Evolutionary conservation across 2,888 invertebrate genomes (phyloP).

Genomic region (Perizoma flavofasciatum): DNA sequence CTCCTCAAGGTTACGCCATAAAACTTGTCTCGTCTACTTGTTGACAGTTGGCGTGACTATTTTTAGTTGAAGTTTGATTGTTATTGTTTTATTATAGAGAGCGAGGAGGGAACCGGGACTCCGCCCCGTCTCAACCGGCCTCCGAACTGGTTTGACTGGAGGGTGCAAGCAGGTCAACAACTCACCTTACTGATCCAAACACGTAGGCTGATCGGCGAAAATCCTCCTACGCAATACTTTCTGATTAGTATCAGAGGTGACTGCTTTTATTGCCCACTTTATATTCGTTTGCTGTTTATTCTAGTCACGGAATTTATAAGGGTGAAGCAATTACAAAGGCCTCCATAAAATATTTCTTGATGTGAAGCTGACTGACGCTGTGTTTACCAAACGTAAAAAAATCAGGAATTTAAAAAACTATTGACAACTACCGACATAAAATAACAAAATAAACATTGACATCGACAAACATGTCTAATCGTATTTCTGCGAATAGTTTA

Average conservation of each 20-base stretch:
- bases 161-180: constrained; percentile 73
- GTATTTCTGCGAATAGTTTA: not conserved
- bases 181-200: constrained; percentile 68
- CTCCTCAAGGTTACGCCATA: constrained; percentile 24
- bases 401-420: too few relatives aligned
- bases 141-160: constrained; percentile 70
- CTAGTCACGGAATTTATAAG: constrained; percentile 33
- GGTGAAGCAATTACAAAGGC: constrained; percentile 24
- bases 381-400: not conserved
- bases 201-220: constrained; percentile 72
- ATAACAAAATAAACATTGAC: too few relatives aligned
- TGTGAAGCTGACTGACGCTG: not conserved
- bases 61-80: constrained; percentile 56
- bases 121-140: constrained; percentile 42
- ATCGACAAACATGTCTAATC: too few relatives aligned
- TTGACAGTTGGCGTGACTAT: constrained; percentile 41
- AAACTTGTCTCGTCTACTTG: constrained; percentile 29
- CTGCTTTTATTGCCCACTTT: constrained; percentile 34
- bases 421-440: not conserved
- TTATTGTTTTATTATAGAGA: constrained; percentile 49
- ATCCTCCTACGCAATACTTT: constrained; percentile 64
- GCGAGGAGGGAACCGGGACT: constrained; percentile 42
- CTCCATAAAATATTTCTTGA: not conserved
- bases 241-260: constrained; percentile 55
- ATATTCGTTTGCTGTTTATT: constrained; percentile 34